A percentile compares a stretch with the other conserved stretches of the same genome.
Evolutionary conservation across 1,140 invertebrate species (phyloP).

Genomic region (Tetragonula clypearis): DNA sequence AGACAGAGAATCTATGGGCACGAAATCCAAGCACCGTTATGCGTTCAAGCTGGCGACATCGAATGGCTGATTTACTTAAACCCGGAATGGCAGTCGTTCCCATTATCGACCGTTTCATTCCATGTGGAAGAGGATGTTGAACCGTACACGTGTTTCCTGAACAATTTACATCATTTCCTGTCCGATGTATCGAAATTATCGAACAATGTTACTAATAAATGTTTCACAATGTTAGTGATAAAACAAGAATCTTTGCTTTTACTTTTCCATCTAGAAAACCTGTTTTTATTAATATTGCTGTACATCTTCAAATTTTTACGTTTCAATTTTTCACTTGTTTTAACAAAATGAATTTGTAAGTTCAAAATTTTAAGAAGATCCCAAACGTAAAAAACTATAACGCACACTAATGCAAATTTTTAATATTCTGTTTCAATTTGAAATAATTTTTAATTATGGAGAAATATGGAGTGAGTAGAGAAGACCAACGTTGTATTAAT

Average conservation of each 20-base stretch:
- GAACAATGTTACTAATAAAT: not conserved
- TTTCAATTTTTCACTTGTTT: too few species aligned
- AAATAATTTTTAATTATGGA: too few species aligned
- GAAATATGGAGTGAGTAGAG: too few species aligned
- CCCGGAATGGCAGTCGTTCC: conserved; percentile 17
- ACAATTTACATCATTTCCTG: not conserved
- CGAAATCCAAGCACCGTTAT: conserved; percentile 45
- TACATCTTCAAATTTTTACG: too few species aligned
- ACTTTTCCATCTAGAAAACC: not conserved
- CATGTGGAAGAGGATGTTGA: conserved; percentile 3
- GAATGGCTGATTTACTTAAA: conserved; percentile 31
- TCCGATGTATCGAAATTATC: not conserved
- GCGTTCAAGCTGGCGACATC: not conserved
- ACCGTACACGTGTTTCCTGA: not conserved
- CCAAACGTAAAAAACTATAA: too few species aligned
- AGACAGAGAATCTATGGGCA: conserved; percentile 36
- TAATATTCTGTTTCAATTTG: too few species aligned
- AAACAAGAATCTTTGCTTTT: not conserved
- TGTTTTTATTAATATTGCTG: not conserved
- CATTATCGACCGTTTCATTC: conserved; percentile 21
- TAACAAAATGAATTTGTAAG: too few species aligned
- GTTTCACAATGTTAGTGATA: not conserved
- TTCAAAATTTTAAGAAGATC: too few species aligned
- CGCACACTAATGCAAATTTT: too few species aligned
- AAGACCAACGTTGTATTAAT: too few species aligned